Evolutionary conservation across 1,140 invertebrate genomes (phyloP).

Genomic region (Saccostrea cuccullata): DNA sequence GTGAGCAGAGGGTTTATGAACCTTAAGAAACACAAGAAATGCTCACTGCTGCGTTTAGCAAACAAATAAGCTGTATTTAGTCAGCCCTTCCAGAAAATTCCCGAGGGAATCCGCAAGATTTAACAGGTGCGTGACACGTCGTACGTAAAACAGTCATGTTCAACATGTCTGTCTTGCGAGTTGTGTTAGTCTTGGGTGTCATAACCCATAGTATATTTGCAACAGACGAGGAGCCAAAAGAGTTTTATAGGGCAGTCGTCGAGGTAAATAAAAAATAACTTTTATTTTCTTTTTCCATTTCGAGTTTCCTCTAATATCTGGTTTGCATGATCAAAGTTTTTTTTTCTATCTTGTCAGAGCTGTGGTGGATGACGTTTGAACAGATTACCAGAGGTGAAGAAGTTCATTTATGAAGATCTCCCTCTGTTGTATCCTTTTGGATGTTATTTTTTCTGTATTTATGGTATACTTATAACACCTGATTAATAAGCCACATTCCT

Average conservation of each 20-base stretch:
- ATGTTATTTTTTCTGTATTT: no score
- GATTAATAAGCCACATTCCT: no score
- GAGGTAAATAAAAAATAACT: not conserved
- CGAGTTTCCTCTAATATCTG: no score
- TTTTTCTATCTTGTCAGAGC: slow-evolving; percentile 80
- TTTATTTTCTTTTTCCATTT: no score
- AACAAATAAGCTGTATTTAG: not conserved
- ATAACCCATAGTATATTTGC: slow-evolving; percentile 9
- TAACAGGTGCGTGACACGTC: slow-evolving; percentile 17
- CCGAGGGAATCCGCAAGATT: not conserved
- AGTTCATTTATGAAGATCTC: slow-evolving; percentile 87
- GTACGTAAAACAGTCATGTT: not conserved
- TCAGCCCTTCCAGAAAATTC: not conserved
- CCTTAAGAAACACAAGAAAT: no score
- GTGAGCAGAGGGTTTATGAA: no score
- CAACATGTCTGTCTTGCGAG: not conserved
- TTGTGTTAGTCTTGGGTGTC: not conserved
- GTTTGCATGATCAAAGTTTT: no score
- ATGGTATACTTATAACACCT: no score
- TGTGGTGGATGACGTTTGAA: slow-evolving; percentile 88
- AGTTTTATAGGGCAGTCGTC: not conserved
- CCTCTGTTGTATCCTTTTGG: slow-evolving; percentile 83
- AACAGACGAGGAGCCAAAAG: not conserved
- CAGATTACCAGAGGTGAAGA: slow-evolving; percentile 86
- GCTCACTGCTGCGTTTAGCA: no score